A percentile compares a stretch with the other conserved stretches of the same genome.
Evolutionary conservation across 2,888 invertebrate species (phyloP).

Genomic region (Hecatera dysodea): DNA sequence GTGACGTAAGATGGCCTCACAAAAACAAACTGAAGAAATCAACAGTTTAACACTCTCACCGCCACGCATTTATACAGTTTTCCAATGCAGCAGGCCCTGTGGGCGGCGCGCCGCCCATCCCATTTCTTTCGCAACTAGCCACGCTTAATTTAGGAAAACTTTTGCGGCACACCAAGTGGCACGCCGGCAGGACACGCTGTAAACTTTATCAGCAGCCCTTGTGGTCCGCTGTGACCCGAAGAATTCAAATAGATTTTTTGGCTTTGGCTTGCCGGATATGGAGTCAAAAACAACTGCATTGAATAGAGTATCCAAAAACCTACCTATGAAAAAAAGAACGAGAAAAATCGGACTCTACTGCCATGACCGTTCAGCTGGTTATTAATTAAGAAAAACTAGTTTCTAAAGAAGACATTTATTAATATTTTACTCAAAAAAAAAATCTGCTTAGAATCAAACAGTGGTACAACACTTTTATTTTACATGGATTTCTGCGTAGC

Average conservation of each 20-base stretch:
- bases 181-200: not conserved
- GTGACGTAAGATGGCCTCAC: too few relatives aligned
- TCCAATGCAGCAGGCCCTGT: not conserved
- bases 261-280: not conserved
- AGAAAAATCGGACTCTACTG: not conserved
- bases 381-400: not conserved
- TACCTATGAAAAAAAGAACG: not conserved
- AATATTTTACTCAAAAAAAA: too few relatives aligned
- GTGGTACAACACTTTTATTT: too few relatives aligned
- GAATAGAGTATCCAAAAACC: not conserved
- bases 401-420: too few relatives aligned
- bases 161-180: not conserved
- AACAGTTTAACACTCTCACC: too few relatives aligned
- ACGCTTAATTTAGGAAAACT: not conserved
- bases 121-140: not conserved
- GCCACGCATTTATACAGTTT: not conserved
- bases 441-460: too few relatives aligned
- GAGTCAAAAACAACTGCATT: not conserved
- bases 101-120: not conserved
- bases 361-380: not conserved
- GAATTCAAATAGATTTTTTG: too few relatives aligned
- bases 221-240: constrained; percentile 2
- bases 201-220: not conserved
- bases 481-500: too few relatives aligned
- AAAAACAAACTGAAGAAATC: too few relatives aligned